Base-by-base conservation (phyloP, 2,888 invertebrate species). In the Amblyjoppa fuscipennis region DNA sequence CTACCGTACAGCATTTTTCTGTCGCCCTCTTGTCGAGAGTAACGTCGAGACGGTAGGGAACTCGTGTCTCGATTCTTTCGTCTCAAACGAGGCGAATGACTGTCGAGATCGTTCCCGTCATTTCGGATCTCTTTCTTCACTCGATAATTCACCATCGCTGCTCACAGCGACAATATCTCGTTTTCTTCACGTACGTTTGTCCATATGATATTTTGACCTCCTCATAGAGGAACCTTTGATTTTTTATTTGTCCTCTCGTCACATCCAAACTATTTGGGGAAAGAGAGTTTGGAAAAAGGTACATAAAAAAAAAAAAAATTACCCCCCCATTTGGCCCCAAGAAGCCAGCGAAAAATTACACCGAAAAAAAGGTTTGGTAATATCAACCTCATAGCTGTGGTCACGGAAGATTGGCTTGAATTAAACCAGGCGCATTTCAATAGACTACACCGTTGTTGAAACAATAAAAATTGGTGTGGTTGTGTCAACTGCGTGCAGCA, bases 1-100 rank as follows among this genome's bases (percentile, higher is more conserved):
- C 3, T 13, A 49, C 45, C 45, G 16, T 49, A 77, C 59, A 81
- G 71, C 61, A 77, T 85, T 83, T 66, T 83, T 70, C 71, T 56
- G 41, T 64, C 16, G n/a, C n/a, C 77, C 59, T 70, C 13, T 4
- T 38, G 34, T 64, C 61, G 66, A 61, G 59, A 74, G 86, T 45
- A 51, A 38, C 66, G 13, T n/a, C 53, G 73, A 61, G 56, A 53
- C 31, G 82, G 28, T 31, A 69, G 41, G 45, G 38, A 45, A 45
- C 49, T 49, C 68, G 68, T 49, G 41, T 83, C 70, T 49, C 66
- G 68, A 76, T 66, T 59, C 41, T 49, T 49, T 81, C 13, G 41
- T 25, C 49, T 28, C 59, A 81, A 81, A 76, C 81, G 73, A 81
- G 66, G 59, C 81, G 64, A 41, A 41, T 68, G 51, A 68, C 71